Percentiles rank a stretch among this genome's conserved stretches.
These are phyloP conservation scores for Drosophila limbata DNA, from an alignment of 2,888 invertebrate genomes.

Conservation along the genomic window DNA sequence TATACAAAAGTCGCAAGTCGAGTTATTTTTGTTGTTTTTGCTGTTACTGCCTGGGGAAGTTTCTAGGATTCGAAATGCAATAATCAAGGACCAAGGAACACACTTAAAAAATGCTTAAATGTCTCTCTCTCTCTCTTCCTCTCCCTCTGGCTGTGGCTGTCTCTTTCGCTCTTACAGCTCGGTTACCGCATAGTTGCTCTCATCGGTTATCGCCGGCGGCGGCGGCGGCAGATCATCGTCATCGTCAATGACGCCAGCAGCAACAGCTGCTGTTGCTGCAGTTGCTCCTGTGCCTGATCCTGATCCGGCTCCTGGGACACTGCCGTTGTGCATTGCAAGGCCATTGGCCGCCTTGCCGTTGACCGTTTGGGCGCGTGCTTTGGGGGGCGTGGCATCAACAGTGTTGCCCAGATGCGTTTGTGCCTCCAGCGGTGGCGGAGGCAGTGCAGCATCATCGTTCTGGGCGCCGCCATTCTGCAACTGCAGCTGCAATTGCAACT, in stretches of 20 bases:
- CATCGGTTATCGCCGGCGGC: constrained; percentile 84
- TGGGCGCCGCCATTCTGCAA: constrained; percentile 52
- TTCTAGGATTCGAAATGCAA: constrained; percentile 28
- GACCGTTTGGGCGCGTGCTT: constrained; percentile 59
- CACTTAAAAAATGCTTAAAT: constrained; percentile 25
- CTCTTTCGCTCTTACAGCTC: constrained; percentile 81
- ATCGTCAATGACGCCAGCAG: constrained; percentile 61
- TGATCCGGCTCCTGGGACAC: constrained; percentile 25
- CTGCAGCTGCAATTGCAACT: constrained; percentile 10
- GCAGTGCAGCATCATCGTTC: constrained; percentile 74
- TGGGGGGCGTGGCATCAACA: constrained; percentile 59
- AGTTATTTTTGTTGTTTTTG: constrained; percentile 30
- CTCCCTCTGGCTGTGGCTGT: constrained; percentile 22
- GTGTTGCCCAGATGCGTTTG: constrained; percentile 44
- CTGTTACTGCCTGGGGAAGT: constrained; percentile 29
- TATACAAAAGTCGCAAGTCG: constrained; percentile 65
- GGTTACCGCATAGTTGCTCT: constrained; percentile 85
- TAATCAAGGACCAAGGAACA: constrained; percentile 44
- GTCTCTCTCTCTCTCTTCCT: background rate
- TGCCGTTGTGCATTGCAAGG: constrained; percentile 67
- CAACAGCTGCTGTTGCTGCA: constrained; percentile 13
- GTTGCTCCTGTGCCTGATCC: constrained; percentile 3
- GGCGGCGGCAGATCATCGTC: constrained; percentile 84
- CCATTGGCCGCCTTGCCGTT: constrained; percentile 65
- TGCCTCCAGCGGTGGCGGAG: constrained; percentile 78